Evolutionary conservation across 2,888 invertebrate genomes (phyloP).

Genomic region (Horisme vitalbata): DNA sequence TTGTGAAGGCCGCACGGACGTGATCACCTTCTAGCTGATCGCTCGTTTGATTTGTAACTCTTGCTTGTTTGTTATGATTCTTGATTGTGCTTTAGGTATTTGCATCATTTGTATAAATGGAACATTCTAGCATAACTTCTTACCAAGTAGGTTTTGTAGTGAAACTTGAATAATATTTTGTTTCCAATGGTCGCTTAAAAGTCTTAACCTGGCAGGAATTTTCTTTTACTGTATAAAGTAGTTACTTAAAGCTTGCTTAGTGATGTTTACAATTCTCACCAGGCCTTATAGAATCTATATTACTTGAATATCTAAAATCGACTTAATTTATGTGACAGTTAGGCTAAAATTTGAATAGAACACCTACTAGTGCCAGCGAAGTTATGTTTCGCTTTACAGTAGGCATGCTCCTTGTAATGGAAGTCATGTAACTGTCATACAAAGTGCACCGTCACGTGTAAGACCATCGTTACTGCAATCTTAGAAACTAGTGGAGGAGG

Average conservation of each 20-base stretch:
- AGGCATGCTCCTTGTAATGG: conserved; percentile 17
- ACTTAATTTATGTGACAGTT: background rate
- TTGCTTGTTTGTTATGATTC: conserved; percentile 16
- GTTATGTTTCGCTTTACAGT: background rate
- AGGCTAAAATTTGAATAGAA: background rate
- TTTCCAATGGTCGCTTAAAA: no score
- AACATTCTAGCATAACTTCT: no score
- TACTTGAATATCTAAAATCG: no score
- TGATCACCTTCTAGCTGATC: conserved; percentile 18
- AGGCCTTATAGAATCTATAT: no score
- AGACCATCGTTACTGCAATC: background rate
- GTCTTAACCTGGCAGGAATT: no score
- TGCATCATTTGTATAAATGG: no score
- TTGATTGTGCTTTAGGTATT: no score
- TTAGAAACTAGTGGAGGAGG: background rate
- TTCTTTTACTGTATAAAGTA: no score
- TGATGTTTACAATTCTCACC: no score
- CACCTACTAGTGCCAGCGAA: background rate
- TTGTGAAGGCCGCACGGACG: conserved; percentile 22
- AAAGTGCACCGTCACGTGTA: conserved; percentile 17
- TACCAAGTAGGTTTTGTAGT: no score
- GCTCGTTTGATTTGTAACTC: conserved; percentile 14
- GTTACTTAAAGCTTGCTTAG: no score
- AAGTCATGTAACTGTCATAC: conserved; percentile 26
- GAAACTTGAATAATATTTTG: no score